Percentiles rank a stretch among this genome's conserved stretches.
Conservation (phyloP, 2,113 vertebrate genomes). For the Zapornia atra region DNA sequence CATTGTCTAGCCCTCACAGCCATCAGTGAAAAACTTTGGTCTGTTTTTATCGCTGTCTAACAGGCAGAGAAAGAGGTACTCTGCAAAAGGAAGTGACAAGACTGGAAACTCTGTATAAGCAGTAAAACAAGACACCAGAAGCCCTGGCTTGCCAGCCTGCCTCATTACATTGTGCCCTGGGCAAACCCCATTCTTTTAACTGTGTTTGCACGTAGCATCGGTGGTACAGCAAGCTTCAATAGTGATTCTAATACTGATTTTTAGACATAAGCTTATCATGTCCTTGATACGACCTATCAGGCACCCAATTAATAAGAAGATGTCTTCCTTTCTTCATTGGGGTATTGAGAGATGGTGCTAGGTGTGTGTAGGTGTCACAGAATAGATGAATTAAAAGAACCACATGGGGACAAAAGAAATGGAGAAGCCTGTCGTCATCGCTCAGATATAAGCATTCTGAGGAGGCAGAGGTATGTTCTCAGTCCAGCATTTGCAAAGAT, state of each 20-base stretch:
- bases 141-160: not conserved
- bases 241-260: not conserved
- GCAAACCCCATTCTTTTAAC: not conserved
- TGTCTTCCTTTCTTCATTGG: not conserved
- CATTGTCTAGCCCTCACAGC: not conserved
- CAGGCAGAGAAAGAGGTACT: not conserved
- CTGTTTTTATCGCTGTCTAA: not conserved
- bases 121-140: not conserved
- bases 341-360: not conserved
- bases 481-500: not conserved
- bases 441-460: not conserved
- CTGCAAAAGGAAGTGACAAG: slow-evolving; percentile 1
- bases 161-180: not conserved
- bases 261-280: not conserved
- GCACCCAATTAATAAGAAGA: not conserved
- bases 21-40: not conserved
- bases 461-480: not conserved
- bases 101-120: not conserved
- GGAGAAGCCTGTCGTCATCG: not conserved
- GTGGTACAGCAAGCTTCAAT: not conserved
- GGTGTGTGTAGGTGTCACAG: not conserved
- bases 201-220: not conserved
- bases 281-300: not conserved
- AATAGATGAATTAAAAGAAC: not conserved
- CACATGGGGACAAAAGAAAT: not conserved